Percentiles rank a stretch among this genome's conserved stretches.
Evolutionary conservation across 2,888 invertebrate species (phyloP).

Genomic region (Stenodera caucasica): DNA sequence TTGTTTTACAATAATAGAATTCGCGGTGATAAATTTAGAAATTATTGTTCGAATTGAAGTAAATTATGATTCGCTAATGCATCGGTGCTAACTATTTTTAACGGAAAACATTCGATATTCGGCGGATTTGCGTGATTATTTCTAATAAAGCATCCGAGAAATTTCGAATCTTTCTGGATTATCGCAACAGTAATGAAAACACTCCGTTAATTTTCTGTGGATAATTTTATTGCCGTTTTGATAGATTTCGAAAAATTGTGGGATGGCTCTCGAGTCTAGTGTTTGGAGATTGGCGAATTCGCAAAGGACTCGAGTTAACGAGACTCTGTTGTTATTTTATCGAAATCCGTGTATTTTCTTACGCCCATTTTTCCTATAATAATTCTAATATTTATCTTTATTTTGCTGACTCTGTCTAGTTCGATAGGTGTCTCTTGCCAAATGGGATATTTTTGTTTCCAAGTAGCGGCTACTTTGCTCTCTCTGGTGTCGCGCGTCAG

Average conservation of each 20-base stretch:
- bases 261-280: too few species aligned
- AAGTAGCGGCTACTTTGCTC: slow-evolving; percentile 47
- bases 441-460: slow-evolving; percentile 57
- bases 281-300: too few species aligned
- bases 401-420: slow-evolving; percentile 53
- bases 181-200: not conserved
- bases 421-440: slow-evolving; percentile 55
- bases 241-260: not conserved
- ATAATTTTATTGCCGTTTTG: not conserved
- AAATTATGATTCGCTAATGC: slow-evolving; percentile 32
- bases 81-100: slow-evolving; percentile 32
- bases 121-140: slow-evolving; percentile 21
- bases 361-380: not conserved
- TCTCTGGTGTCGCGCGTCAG: slow-evolving; percentile 45
- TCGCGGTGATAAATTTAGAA: slow-evolving; percentile 1
- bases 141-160: not conserved
- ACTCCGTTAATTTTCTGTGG: not conserved
- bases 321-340: slow-evolving; percentile 17
- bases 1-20: not conserved
- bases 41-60: not conserved
- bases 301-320: too few species aligned
- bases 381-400: slow-evolving; percentile 50
- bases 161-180: not conserved
- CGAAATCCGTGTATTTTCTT: not conserved
- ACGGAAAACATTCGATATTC: slow-evolving; percentile 33